Conservation (phyloP, 2,888 invertebrate species). For the Drosophila subquinaria region DNA sequence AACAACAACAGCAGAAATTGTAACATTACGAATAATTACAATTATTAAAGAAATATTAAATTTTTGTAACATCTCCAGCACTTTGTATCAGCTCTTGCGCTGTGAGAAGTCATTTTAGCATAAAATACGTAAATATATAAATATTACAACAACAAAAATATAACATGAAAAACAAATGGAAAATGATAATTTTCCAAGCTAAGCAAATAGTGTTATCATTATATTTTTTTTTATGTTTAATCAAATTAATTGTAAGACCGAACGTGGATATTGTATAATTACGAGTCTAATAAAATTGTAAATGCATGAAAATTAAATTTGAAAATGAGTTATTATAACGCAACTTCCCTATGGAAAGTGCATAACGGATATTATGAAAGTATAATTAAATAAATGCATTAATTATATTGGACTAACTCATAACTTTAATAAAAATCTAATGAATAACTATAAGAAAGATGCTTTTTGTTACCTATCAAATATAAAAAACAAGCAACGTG, state of each 20-base stretch:
- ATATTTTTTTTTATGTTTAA: constrained; percentile 25
- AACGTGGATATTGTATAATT: constrained; percentile 41
- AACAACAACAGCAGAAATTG: constrained; percentile 10
- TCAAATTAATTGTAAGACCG: constrained; percentile 35
- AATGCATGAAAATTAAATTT: constrained; percentile 31
- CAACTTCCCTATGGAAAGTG: constrained; percentile 14
- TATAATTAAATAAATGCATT: constrained; percentile 35
- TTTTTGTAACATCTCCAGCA: constrained; percentile 47
- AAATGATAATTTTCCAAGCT: constrained; percentile 23
- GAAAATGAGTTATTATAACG: constrained; percentile 5
- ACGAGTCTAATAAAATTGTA: constrained; percentile 42
- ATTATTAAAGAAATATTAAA: constrained; percentile 23
- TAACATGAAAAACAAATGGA: constrained; percentile 7
- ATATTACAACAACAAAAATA: constrained; percentile 4
- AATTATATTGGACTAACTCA: constrained; percentile 63
- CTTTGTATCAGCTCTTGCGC: constrained; percentile 42
- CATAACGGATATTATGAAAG: constrained; percentile 53
- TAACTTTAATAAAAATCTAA: constrained; percentile 68
- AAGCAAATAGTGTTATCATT: constrained; percentile 37
- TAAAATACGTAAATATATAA: constrained; percentile 19
- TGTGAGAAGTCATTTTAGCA: constrained; percentile 51
- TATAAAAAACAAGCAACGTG: too few relatives aligned
- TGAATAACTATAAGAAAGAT: constrained; percentile 45
- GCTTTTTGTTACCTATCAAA: neutral
- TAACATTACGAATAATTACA: constrained; percentile 7